A percentile compares a stretch with the other conserved stretches of the same genome.
These are phyloP conservation scores for Papilio polytes DNA, from an alignment of 1,140 invertebrate species.

Conservation along the genomic window DNA sequence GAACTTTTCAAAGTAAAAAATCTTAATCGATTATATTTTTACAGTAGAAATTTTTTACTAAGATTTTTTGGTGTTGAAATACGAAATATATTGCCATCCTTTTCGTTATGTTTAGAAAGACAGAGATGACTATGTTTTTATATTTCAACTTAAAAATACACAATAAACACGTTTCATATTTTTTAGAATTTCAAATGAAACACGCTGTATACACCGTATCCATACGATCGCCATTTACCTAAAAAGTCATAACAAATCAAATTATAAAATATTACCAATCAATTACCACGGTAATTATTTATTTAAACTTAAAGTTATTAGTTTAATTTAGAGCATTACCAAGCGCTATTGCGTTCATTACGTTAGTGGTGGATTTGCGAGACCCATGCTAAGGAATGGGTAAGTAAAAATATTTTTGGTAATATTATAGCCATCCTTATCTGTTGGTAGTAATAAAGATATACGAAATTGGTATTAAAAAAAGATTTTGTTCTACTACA, in stretches of 20 bases:
- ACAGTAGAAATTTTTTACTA: no score
- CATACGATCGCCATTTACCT: not conserved
- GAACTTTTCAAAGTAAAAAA: no score
- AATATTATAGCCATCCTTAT: not conserved
- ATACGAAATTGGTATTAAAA: not conserved
- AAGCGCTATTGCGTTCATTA: not conserved
- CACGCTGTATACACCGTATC: conserved; percentile 5
- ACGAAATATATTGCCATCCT: no score
- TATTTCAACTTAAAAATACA: not conserved
- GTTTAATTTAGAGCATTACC: conserved; percentile 2
- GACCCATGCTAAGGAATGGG: conserved; percentile 39
- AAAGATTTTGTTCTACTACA: no score
- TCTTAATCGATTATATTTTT: no score
- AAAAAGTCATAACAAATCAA: conserved; percentile 31
- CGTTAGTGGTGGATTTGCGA: conserved; percentile 14
- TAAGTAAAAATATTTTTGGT: conserved; percentile 10
- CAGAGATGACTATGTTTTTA: not conserved
- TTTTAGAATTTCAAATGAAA: not conserved
- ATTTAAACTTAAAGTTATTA: conserved; percentile 29
- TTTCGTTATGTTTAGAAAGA: no score
- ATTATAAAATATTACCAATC: conserved; percentile 32
- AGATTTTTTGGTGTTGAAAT: no score
- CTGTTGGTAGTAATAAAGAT: not conserved
- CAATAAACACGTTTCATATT: not conserved
- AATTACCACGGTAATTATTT: conserved; percentile 34